A percentile compares a stretch with the other conserved stretches of the same genome.
These are phyloP conservation scores for Puffinus mauretanicus DNA, from an alignment of 2,113 vertebrate species.

Conservation along the genomic window DNA sequence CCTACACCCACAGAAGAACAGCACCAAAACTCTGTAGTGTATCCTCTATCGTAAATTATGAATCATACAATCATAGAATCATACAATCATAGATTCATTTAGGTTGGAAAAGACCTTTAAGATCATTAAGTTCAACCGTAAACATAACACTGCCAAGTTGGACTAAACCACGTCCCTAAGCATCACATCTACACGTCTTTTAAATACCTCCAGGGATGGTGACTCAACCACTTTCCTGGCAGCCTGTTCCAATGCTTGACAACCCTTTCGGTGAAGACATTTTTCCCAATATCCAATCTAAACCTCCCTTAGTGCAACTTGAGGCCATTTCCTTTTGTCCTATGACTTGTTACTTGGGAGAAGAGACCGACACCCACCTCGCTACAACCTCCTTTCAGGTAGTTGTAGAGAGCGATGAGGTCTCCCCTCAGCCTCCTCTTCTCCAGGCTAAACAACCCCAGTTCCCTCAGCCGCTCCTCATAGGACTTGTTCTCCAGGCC, in stretches of 20 bases:
- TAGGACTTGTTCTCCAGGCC: too few relatives aligned
- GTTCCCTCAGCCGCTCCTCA: too few relatives aligned
- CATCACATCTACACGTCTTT: fast-evolving
- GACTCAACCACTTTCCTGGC: neutral
- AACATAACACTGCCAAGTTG: neutral
- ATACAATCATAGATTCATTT: neutral
- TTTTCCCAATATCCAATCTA: too few relatives aligned
- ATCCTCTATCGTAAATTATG: neutral
- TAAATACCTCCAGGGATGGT: neutral
- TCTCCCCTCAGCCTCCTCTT: too few relatives aligned
- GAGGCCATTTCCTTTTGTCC: too few relatives aligned
- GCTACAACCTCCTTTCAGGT: too few relatives aligned
- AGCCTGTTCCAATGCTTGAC: neutral
- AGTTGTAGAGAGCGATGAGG: too few relatives aligned
- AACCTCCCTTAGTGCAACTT: too few relatives aligned
- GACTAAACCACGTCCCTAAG: neutral
- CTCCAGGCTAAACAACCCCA: too few relatives aligned
- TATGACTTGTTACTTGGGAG: too few relatives aligned
- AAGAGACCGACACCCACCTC: too few relatives aligned
- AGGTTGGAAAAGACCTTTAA: neutral
- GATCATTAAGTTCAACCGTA: fast-evolving
- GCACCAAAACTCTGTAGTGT: neutral
- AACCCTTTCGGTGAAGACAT: neutral
- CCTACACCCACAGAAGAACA: neutral
- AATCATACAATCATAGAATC: neutral